A percentile compares a stretch with the other conserved stretches of the same genome.
Evolutionary conservation across 2,888 invertebrate genomes (phyloP).

Genomic region (Caenorhabditis virilis): DNA sequence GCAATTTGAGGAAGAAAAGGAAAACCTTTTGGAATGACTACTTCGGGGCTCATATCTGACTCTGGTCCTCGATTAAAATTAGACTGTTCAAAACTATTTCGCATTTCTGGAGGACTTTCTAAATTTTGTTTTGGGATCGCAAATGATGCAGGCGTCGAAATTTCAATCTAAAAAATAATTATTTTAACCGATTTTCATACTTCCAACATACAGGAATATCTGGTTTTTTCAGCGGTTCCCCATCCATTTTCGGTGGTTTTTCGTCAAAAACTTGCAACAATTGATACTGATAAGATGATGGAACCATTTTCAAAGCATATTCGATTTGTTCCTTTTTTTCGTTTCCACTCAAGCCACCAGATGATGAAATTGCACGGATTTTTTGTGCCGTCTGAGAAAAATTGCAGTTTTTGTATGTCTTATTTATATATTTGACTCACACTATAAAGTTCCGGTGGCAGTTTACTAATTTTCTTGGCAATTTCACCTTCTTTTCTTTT

Average conservation of each 20-base stretch:
- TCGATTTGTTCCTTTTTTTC: slow-evolving; percentile 23
- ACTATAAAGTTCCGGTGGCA: slow-evolving; percentile 37
- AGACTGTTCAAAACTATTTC: too few species aligned
- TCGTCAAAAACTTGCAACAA: slow-evolving; percentile 17
- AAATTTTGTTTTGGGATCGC: background rate
- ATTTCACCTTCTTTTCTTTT: slow-evolving; percentile 21
- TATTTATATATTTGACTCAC: slow-evolving; percentile 5
- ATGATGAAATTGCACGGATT: slow-evolving; percentile 20
- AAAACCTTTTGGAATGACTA: too few species aligned
- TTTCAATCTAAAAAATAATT: background rate
- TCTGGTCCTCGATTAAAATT: too few species aligned
- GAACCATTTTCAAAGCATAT: slow-evolving; percentile 22
- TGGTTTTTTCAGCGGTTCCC: slow-evolving; percentile 13
- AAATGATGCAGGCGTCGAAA: background rate
- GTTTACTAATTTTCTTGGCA: slow-evolving; percentile 18
- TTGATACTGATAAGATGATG: slow-evolving; percentile 25
- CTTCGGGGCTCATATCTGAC: too few species aligned
- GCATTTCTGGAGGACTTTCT: too few species aligned
- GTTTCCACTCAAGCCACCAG: slow-evolving; percentile 32
- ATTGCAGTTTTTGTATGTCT: background rate
- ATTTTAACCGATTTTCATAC: background rate
- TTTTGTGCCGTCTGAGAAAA: slow-evolving; percentile 32
- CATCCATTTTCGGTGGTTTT: slow-evolving; percentile 28
- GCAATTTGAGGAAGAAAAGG: too few species aligned
- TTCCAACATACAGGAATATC: slow-evolving; percentile 11